Percentiles rank a stretch among this genome's conserved stretches.
Conservation (phyloP, 92 coral and sea anemone species). For the Pocillopora grandis region DNA sequence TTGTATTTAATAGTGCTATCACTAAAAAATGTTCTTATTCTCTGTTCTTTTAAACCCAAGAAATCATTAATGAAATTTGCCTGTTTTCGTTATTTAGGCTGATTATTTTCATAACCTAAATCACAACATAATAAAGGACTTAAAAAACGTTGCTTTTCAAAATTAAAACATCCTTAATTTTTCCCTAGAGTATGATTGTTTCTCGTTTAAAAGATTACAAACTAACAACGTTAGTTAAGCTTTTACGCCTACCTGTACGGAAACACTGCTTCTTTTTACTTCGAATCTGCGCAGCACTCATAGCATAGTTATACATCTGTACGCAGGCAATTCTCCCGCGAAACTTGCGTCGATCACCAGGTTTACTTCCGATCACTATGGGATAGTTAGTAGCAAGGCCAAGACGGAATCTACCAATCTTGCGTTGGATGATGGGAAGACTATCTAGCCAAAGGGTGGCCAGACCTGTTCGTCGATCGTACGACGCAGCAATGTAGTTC, state of each 20-base stretch:
- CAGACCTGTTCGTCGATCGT: constrained; percentile 47
- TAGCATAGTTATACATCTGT: constrained; percentile 56
- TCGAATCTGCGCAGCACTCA: constrained; percentile 48
- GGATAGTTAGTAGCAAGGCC: constrained; percentile 61
- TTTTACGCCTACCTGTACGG: constrained; percentile 36
- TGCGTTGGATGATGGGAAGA: constrained; percentile 42
- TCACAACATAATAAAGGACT: too few species aligned
- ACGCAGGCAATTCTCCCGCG: constrained; percentile 65
- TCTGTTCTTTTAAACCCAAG: too few species aligned
- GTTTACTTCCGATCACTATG: constrained; percentile 58
- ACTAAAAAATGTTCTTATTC: too few species aligned
- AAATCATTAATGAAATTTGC: too few species aligned
- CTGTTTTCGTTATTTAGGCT: too few species aligned
- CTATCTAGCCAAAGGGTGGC: constrained; percentile 58
- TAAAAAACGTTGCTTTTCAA: too few species aligned
- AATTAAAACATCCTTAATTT: too few species aligned
- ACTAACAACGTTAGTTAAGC: too few species aligned
- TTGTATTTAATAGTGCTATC: too few species aligned
- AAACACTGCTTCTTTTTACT: constrained; percentile 46
- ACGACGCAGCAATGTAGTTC: constrained; percentile 70
- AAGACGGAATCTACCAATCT: constrained; percentile 43
- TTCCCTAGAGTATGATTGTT: background rate
- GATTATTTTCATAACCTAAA: too few species aligned
- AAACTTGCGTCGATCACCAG: constrained; percentile 65
- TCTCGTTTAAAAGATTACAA: background rate